Base-by-base conservation (phyloP, 2,888 invertebrate species). In the Cloeon dipterum region DNA sequence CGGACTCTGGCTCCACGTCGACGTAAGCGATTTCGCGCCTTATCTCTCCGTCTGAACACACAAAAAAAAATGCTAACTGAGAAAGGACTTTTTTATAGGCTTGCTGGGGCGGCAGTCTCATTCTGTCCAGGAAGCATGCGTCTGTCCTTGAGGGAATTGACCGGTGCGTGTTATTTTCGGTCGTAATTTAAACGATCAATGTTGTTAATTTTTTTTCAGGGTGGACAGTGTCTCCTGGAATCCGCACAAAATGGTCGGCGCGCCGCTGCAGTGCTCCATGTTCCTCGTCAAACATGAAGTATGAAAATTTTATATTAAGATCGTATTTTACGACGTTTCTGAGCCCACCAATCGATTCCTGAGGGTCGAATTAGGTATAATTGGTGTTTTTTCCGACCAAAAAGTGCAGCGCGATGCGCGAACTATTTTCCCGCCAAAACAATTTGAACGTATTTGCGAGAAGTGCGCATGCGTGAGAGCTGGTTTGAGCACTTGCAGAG, bases 241-340 rank as follows among this genome's bases (percentile, higher is more conserved):
- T 60, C 77, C 82, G 0, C 85, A 85, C 54, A 85, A 85, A 54
- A 74, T 82, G 65, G 62, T 76, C 10, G 82, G 82, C 5, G 75
- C 71, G 1, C 81, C 83, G 0, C 55, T 81, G 20, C 82, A 82
- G 47, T 81, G 79, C 49, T 74, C 79, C 0, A 47, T 75, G 33
- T 74, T 81, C 48, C 52, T 82, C 14, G 65, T 69, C 10, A 63
- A 62, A 19, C 59, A 68, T 37, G 61, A 63, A 47, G 60, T 54
- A 47, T 38, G 37, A n/a, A n/a, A n/a, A n/a, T n/a, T n/a, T n/a
- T n/a, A n/a, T 34, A n/a, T n/a, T n/a, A n/a, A n/a, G n/a, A n/a
- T n/a, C n/a, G n/a, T n/a, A n/a, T n/a, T n/a, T n/a, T n/a, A n/a
- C n/a, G n/a, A n/a, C n/a, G n/a, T n/a, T n/a, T n/a, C n/a, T n/a